Base-by-base conservation (phyloP, 92 coral and sea anemone species). In the Nematostella vectensis region DNA sequence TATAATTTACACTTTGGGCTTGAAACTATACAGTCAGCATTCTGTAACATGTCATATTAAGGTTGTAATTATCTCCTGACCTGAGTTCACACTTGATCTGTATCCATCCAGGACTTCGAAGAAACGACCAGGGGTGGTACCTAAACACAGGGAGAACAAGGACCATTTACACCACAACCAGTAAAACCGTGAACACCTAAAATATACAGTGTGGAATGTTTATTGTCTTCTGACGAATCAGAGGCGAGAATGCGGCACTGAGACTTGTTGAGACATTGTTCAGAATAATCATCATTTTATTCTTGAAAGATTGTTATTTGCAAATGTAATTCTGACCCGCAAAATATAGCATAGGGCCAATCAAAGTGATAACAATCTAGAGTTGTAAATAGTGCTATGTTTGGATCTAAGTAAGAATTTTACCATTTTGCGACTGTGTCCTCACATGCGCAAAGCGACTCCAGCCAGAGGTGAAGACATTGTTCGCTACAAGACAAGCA, bases 21-120 rank as follows among this genome's bases (percentile, higher is more conserved):
- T n/a, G n/a, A n/a, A n/a, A n/a, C n/a, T n/a, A n/a, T n/a, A n/a
- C n/a, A n/a, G n/a, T n/a, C n/a, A n/a, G n/a, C n/a, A n/a, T n/a
- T n/a, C n/a, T n/a, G n/a, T n/a, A n/a, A n/a, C n/a, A n/a, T n/a
- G n/a, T n/a, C n/a, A n/a, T n/a, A n/a, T n/a, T n/a, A n/a, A n/a
- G n/a, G n/a, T n/a, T n/a, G n/a, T n/a, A n/a, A n/a, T n/a, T n/a
- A n/a, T n/a, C n/a, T n/a, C n/a, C 40, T 11, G 29, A 89, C 96
- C 96, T 87, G 16, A 91, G 83, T 75, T 91, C 98, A 54, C 98
- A 91, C 74, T 91, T 91, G 61, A 91, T 91, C 68, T 91, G 98
- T 11, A 91, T 94, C 98, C 98, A 91, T 29, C 98, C 98, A 23
- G 98, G 98, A 51, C 98, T 91, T 17, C 98, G 91, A 21, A 91